These are phyloP conservation scores for Climacteris rufus DNA, from an alignment of 2,113 vertebrate species.

Conservation along the genomic window DNA sequence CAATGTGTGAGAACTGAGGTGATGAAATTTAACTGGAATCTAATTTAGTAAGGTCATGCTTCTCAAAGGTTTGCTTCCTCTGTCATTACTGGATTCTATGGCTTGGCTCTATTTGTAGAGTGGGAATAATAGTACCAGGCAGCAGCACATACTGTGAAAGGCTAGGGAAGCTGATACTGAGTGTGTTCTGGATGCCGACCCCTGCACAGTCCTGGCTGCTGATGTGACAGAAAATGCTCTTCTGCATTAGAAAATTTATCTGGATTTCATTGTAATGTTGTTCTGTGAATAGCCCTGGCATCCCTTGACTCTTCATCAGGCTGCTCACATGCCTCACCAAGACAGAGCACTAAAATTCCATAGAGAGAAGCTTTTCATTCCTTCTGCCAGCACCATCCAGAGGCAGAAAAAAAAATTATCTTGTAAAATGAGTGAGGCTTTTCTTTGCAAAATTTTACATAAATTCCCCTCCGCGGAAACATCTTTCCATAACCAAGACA, in stretches of 20 bases:
- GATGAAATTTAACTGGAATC: background rate
- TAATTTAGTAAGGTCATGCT: background rate
- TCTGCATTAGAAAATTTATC: background rate
- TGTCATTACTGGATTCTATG: background rate
- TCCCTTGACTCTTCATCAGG: background rate
- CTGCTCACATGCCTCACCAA: background rate
- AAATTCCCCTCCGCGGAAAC: background rate
- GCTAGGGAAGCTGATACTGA: background rate
- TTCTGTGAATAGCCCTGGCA: background rate
- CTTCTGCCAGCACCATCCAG: slow-evolving; percentile 11
- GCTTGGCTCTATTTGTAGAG: background rate
- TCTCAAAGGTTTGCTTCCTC: background rate
- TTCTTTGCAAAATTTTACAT: background rate
- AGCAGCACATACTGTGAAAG: background rate
- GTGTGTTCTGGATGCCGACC: background rate
- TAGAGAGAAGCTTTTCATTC: background rate
- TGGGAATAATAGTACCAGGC: background rate
- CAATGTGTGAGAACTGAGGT: background rate
- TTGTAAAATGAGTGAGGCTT: background rate
- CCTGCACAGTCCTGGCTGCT: background rate
- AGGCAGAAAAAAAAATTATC: background rate
- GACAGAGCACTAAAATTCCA: background rate
- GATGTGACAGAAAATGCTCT: background rate
- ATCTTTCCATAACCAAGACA: background rate
- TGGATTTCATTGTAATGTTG: background rate